These are phyloP conservation scores for Caenorhabditis zanzibari DNA, from an alignment of 2,888 invertebrate genomes.

Conservation along the genomic window DNA sequence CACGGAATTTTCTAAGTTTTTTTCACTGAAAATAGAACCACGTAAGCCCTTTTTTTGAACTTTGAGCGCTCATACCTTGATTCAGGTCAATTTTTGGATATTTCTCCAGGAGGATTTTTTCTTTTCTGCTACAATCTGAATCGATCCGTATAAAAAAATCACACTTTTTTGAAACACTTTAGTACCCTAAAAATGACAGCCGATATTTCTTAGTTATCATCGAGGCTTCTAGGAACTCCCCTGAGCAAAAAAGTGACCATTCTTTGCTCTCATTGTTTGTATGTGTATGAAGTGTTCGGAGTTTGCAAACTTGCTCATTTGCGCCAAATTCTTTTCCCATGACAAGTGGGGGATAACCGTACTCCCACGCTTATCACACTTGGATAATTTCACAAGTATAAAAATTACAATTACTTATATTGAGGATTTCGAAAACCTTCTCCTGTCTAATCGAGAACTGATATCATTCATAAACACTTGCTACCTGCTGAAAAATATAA, in stretches of 20 bases:
- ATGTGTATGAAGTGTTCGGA: conserved; percentile 52
- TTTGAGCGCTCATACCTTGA: no score
- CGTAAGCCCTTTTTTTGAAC: no score
- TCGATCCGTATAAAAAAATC: no score
- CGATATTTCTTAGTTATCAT: conserved; percentile 4
- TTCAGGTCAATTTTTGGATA: no score
- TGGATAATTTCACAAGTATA: not conserved
- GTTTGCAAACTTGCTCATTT: conserved; percentile 45
- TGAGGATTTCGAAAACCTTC: not conserved
- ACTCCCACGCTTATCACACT: conserved; percentile 43
- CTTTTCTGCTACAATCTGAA: no score
- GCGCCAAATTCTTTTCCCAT: conserved; percentile 19
- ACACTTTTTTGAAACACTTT: no score
- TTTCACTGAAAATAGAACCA: no score
- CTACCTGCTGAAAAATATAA: conserved; percentile 11
- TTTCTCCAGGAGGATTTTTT: no score
- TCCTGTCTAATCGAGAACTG: not conserved
- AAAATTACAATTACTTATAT: no score
- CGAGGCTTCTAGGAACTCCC: conserved; percentile 31
- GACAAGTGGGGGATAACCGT: conserved; percentile 46
- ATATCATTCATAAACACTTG: conserved; percentile 17
- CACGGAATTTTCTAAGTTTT: no score
- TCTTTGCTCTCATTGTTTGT: conserved; percentile 56
- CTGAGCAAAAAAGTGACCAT: conserved; percentile 50
- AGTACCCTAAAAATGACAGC: conserved; percentile 4